phyloP scores from a whole-genome alignment of 2,888 invertebrate species.

The Drosophila recens region DNA sequence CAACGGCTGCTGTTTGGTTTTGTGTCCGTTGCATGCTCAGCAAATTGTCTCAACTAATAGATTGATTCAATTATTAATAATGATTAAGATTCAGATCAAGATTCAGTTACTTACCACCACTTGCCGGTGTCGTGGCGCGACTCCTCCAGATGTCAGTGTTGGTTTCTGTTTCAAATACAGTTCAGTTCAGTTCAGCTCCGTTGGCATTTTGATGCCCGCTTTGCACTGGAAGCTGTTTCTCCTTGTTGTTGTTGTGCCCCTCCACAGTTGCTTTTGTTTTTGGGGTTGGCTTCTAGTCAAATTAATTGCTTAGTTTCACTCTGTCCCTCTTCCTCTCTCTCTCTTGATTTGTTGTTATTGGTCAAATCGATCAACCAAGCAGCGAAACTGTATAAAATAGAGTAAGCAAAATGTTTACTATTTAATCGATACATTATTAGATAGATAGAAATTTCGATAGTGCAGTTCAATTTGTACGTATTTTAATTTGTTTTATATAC shows the following conservation, averaged over 20 bases:
- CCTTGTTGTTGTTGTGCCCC: neutral
- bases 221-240: slow-evolving; percentile 12
- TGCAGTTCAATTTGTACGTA: neutral
- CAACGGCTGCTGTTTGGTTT: slow-evolving; percentile 52
- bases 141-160: slow-evolving; percentile 37
- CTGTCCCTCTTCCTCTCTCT: neutral
- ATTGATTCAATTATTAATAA: neutral
- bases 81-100: neutral
- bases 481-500: neutral
- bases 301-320: slow-evolving; percentile 5
- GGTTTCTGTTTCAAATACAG: slow-evolving; percentile 6
- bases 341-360: slow-evolving; percentile 10
- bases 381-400: slow-evolving; percentile 31
- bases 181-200: slow-evolving; percentile 17
- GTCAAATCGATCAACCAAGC: slow-evolving; percentile 18
- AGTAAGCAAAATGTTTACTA: neutral
- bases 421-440: slow-evolving; percentile 1
- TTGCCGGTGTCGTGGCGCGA: slow-evolving; percentile 60
- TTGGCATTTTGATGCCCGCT: slow-evolving; percentile 38
- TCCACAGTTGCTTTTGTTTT: slow-evolving; percentile 3
- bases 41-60: slow-evolving; percentile 53
- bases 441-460: neutral
- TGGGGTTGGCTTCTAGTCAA: slow-evolving; percentile 6
- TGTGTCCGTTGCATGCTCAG: slow-evolving; percentile 65
- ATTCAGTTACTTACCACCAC: slow-evolving; percentile 50